Evolutionary conservation across 2,113 vertebrate species (phyloP).

Genomic region (Amia ocellicauda): DNA sequence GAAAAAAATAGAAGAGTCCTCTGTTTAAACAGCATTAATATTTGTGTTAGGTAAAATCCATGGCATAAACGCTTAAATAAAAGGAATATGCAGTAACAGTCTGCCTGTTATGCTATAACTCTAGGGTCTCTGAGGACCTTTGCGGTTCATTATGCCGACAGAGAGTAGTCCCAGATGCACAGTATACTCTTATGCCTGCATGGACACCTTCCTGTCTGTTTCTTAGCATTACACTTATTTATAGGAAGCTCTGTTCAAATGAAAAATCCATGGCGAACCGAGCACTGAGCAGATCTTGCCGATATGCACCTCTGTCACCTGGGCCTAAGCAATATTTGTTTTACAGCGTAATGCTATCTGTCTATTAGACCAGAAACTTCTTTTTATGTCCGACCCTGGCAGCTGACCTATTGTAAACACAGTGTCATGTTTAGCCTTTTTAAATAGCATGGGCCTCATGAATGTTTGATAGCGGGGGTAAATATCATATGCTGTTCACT

Average conservation of each 20-base stretch:
- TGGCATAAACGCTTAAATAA: no score
- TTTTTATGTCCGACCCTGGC: conserved; percentile 66
- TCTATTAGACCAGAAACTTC: conserved; percentile 66
- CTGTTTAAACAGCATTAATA: no score
- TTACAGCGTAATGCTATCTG: conserved; percentile 54
- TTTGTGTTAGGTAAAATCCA: no score
- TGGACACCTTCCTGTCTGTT: background rate
- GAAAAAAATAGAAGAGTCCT: no score
- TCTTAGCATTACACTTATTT: background rate
- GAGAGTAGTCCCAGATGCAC: no score
- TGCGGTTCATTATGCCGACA: background rate
- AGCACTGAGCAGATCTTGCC: conserved; percentile 1
- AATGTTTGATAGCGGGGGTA: conserved; percentile 74
- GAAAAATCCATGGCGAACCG: background rate
- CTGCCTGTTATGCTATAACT: background rate
- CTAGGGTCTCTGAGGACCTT: background rate
- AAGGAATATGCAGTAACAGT: background rate
- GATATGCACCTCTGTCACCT: conserved; percentile 34
- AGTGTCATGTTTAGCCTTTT: conserved; percentile 73
- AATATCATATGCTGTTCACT: conserved; percentile 78
- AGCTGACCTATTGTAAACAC: conserved; percentile 75
- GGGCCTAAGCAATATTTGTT: conserved; percentile 34
- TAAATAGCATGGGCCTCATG: conserved; percentile 72
- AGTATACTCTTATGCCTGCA: background rate
- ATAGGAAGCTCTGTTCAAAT: background rate